Conservation (phyloP, 2,888 invertebrate species). For the Nomada ferruginata region DNA sequence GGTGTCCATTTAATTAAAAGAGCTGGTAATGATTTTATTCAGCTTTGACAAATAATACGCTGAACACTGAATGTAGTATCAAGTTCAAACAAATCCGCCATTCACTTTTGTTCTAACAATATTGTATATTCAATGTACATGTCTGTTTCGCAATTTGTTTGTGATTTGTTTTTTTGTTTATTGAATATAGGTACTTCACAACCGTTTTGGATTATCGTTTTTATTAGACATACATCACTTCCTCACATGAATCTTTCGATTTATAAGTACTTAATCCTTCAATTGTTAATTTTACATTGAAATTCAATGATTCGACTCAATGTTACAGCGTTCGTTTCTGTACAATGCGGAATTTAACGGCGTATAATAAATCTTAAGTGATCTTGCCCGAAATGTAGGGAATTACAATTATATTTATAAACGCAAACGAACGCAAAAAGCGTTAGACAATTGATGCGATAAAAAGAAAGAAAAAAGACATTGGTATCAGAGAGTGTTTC, state of each 20-base stretch:
- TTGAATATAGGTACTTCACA: not conserved
- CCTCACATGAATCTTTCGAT: constrained; percentile 42
- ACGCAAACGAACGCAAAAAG: constrained; percentile 27
- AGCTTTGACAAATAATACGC: not conserved
- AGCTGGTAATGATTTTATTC: not conserved
- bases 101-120: constrained; percentile 13
- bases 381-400: constrained; percentile 7
- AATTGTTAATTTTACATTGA: constrained; percentile 32
- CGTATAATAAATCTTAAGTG: constrained; percentile 37
- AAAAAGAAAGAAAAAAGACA: constrained; percentile 21
- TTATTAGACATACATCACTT: constrained; percentile 57
- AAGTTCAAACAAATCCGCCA: not conserved
- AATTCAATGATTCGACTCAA: constrained; percentile 8
- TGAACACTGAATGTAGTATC: not conserved
- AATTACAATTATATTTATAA: constrained; percentile 12
- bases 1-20: not conserved
- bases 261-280: constrained; percentile 43
- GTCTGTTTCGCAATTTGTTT: not conserved
- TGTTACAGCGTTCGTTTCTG: constrained; percentile 13
- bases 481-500: constrained; percentile 15
- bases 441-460: constrained; percentile 28
- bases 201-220: constrained; percentile 30
- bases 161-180: not conserved
- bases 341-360: constrained; percentile 41
- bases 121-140: not conserved